Conservation (phyloP, 1,140 invertebrate species). For the Drosophila jambulina region DNA sequence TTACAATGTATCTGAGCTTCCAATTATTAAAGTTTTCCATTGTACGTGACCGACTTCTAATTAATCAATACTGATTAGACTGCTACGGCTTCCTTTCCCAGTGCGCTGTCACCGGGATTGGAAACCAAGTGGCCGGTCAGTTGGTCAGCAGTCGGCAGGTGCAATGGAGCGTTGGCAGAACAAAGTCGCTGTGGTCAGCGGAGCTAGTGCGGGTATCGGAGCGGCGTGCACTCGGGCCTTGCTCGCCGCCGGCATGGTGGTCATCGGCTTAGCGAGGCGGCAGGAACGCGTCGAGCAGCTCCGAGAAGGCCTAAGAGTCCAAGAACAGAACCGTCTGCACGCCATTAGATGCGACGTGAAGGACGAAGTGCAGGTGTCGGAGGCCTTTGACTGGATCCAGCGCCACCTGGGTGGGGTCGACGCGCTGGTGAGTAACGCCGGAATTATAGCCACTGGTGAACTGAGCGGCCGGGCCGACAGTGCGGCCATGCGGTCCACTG, state of each 20-base stretch:
- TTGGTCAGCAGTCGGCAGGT: constrained; percentile 34
- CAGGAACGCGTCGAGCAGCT: constrained; percentile 87
- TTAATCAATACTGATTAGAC: constrained; percentile 26
- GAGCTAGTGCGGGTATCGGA: constrained; percentile 87
- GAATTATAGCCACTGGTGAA: constrained; percentile 86
- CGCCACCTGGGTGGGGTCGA: constrained; percentile 88
- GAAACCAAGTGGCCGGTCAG: constrained; percentile 9
- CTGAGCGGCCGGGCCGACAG: constrained; percentile 85
- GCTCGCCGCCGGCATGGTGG: constrained; percentile 87
- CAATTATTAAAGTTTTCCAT: background rate
- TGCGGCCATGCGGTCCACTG: constrained; percentile 71
- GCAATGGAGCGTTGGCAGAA: constrained; percentile 81
- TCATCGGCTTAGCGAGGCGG: constrained; percentile 90
- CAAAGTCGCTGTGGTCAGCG: constrained; percentile 81
- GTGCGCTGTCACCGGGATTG: background rate
- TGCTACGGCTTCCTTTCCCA: constrained; percentile 17
- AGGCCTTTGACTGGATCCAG: constrained; percentile 88
- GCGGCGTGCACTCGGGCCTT: constrained; percentile 85
- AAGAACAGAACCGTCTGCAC: constrained; percentile 81
- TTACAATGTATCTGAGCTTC: background rate
- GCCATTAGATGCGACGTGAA: constrained; percentile 88
- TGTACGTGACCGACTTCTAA: constrained; percentile 7
- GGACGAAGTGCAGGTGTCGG: constrained; percentile 88
- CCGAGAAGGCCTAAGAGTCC: constrained; percentile 41
- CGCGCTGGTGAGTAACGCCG: constrained; percentile 92